phyloP scores from a whole-genome alignment of 2,113 vertebrate genomes.

The Chionis minor region DNA sequence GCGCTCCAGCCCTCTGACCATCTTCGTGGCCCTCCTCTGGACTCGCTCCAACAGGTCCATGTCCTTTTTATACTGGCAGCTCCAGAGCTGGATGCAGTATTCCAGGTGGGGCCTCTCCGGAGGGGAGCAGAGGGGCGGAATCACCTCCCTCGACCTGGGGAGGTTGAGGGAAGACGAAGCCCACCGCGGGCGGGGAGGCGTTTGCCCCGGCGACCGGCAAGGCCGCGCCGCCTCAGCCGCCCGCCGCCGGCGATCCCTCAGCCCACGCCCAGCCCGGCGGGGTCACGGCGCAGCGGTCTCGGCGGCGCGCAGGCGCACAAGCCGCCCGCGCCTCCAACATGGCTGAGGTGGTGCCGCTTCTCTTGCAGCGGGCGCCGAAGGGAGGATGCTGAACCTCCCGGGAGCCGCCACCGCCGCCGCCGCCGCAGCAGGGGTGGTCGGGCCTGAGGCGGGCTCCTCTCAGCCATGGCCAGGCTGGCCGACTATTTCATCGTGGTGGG shows the following conservation, averaged over 20 bases:
- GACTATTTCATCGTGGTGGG: constrained; percentile 96
- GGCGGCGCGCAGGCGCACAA: constrained; percentile 85
- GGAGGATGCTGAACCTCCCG: constrained; percentile 91
- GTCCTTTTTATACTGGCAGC: too few relatives aligned
- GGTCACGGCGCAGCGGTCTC: constrained; percentile 41
- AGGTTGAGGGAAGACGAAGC: not conserved
- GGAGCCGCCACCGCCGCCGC: not conserved
- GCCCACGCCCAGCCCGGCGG: constrained; percentile 77
- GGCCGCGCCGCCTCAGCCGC: not conserved
- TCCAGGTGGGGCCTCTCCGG: not conserved
- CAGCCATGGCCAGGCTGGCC: constrained; percentile 92
- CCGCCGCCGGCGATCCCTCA: not conserved
- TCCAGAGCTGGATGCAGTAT: not conserved
- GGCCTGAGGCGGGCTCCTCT: constrained; percentile 17
- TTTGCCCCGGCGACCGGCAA: too few relatives aligned
- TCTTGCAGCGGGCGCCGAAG: constrained; percentile 66
- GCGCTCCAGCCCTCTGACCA: not conserved
- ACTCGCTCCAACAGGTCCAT: not conserved
- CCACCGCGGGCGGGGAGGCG: not conserved
- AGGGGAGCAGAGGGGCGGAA: not conserved
- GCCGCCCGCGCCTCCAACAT: constrained; percentile 88
- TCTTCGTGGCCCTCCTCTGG: not conserved
- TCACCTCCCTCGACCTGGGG: not conserved
- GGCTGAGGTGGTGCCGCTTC: constrained; percentile 85
- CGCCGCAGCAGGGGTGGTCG: constrained; percentile 47